Base-by-base conservation (phyloP, 37 sponge, comb jelly and placozoan genomes). In the Haliclona indistincta region DNA sequence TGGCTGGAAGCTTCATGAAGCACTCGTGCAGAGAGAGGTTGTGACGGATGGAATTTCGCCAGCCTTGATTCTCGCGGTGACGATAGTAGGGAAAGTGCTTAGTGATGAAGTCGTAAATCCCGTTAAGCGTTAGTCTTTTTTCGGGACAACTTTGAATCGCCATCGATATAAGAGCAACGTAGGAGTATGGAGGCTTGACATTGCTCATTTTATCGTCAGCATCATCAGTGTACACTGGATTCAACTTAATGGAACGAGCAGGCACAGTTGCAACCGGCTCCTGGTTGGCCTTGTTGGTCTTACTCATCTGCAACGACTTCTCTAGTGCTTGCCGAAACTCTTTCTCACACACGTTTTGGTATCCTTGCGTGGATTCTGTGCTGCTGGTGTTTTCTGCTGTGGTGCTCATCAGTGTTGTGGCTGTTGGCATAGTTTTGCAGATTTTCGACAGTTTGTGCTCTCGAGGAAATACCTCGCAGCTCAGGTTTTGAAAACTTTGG, bases 11-110 rank as follows among this genome's bases (percentile, higher is more conserved):
- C 63, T 96, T 96, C 80, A 92, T 81, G 82, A 96, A 96, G 67
- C 97, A 92, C 64, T 96, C 91, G 79, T 96, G 88, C 63, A 96
- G 80, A 17, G 90, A 89, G 38, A 96, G 88, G 77, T 96, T 96
- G 79, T 96, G 97, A 10, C 97, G 67, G 35, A 96, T 96, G 25
- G 91, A 90, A 74, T 96, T 96, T 54, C 96, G 65, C 97, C 97
- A 96, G 2, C 97, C 97, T 68, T 96, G 96, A 56, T 96, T 96
- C 72, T 96, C 92, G 19, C 89, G 52, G 39, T 93, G 81, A 29
- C 90, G 76, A 52, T 96, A 96, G 80, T 93, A 96, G 17, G 94
- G 93, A 38, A 93, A 96, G 72, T 96, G 85, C 40, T 93, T 85
- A 4, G 86, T 93, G 26, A 96, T 92, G 75, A 68, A 96, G 55